Base-by-base conservation (phyloP, 2,113 vertebrate species). In the Upupa epops region DNA sequence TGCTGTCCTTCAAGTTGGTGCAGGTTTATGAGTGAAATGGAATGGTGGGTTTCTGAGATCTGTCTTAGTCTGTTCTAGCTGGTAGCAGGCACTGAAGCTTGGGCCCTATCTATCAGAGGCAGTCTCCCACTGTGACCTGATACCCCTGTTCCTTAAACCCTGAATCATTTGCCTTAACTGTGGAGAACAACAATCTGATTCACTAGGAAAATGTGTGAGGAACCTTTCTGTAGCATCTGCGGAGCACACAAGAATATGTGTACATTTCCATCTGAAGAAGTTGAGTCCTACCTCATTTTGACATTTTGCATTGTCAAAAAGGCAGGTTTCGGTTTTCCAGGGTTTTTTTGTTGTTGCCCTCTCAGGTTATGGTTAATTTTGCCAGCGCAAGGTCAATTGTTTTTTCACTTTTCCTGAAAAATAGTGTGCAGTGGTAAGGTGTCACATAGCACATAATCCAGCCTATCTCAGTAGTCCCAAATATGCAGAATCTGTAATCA, bases 391-490 rank as follows among this genome's bases (percentile, higher is more conserved):
- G 4, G 8, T 18, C 11, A 20, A 7, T 14, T 48, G 46, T 18
- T 32, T 37, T 26, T 51, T 37, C 34, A 2, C 46, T 7, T 48
- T 14, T 58, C 3, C 11, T 19, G 15, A 31, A n/a, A 25, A n/a
- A 58, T 4, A 58, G 13, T 42, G 13, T 71, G 5, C 6, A 51
- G 4, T 37, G 15, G 42, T 48, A 34, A 51, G 17, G 18, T 68
- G 4, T 19, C 1, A 0, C 10, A 6, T 45, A n/a, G 3, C 40
- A 17, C 48, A 16, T 9, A 64, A 3, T 32, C 11, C 13, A 68
- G 22, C 16, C 9, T 55, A 8, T 46, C 29, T 64, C 34, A 34
- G n/a, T 6, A 69, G 8, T 40, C 45, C 28, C 19, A 55, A 31
- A 20, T 75, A 28, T 74, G 65, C 17, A 42, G 40, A 70, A 77